phyloP scores from a whole-genome alignment of 2,113 vertebrate genomes.

The Pangasianodon gigas region DNA sequence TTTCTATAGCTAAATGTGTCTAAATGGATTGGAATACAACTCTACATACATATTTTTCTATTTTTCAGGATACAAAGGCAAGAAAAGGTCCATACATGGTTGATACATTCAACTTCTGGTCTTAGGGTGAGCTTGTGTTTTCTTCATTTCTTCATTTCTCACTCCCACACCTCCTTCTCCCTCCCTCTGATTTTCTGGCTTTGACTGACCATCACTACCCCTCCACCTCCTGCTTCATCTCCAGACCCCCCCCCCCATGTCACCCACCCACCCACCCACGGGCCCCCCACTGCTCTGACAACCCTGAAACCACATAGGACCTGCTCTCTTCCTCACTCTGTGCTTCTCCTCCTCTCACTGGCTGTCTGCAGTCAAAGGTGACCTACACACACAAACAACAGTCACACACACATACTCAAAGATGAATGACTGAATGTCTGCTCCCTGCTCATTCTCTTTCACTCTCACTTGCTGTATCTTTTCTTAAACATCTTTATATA shows the following conservation, averaged over 20 bases:
- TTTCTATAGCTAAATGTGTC: too few relatives aligned
- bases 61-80: not conserved
- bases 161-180: conserved; percentile 39
- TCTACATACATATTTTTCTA: too few relatives aligned
- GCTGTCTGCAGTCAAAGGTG: conserved; percentile 19
- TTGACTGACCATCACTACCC: conserved; percentile 47
- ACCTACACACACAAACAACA: conserved; percentile 14
- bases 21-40: too few relatives aligned
- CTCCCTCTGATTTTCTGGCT: conserved; percentile 35
- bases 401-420: conserved; percentile 6
- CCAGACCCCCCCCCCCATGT: conserved; percentile 21
- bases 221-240: conserved; percentile 8
- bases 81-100: conserved; percentile 3
- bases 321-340: not conserved
- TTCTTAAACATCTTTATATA: not conserved
- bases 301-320: not conserved
- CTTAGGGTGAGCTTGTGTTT: conserved; percentile 53
- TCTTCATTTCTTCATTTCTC: conserved; percentile 59
- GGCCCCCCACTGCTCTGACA: not conserved
- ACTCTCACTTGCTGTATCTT: conserved; percentile 48
- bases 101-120: not conserved
- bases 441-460: conserved; percentile 35
- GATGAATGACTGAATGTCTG: not conserved
- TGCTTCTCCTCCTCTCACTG: not conserved
- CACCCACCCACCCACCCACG: conserved; percentile 46